Conservation (phyloP, 1,140 invertebrate species). For the Sycobia sp. region DNA sequence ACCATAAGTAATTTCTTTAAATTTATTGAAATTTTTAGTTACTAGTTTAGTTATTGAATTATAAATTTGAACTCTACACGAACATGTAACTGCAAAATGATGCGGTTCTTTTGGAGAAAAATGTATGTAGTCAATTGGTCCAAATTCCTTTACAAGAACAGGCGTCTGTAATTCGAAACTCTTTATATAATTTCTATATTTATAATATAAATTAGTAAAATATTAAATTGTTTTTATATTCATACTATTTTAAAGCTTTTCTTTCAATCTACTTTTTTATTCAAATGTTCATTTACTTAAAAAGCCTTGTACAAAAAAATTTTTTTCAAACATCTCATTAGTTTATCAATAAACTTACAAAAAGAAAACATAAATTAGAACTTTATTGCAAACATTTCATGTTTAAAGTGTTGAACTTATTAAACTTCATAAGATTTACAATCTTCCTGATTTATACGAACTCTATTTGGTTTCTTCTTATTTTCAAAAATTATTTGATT, state of each 20-base stretch:
- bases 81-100: constrained; percentile 89
- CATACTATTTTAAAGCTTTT: no score
- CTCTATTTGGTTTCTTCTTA: not conserved
- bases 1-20: constrained; percentile 85
- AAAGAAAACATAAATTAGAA: no score
- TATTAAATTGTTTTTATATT: not conserved
- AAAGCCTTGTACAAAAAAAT: no score
- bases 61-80: constrained; percentile 89
- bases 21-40: constrained; percentile 83
- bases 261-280: no score
- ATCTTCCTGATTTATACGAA: not conserved
- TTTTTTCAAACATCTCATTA: no score
- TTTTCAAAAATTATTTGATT: not conserved
- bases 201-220: not conserved
- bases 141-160: constrained; percentile 89
- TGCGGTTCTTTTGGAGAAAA: constrained; percentile 86
- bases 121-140: constrained; percentile 87
- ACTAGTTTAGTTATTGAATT: constrained; percentile 85
- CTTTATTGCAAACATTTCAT: no score
- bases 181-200: not conserved
- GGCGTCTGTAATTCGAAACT: constrained; percentile 52
- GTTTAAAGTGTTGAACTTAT: no score
- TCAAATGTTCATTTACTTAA: no score
- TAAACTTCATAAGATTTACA: no score
- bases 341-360: no score